phyloP scores from a whole-genome alignment of 2,113 vertebrate genomes.

The Burhinus oedicnemus region DNA sequence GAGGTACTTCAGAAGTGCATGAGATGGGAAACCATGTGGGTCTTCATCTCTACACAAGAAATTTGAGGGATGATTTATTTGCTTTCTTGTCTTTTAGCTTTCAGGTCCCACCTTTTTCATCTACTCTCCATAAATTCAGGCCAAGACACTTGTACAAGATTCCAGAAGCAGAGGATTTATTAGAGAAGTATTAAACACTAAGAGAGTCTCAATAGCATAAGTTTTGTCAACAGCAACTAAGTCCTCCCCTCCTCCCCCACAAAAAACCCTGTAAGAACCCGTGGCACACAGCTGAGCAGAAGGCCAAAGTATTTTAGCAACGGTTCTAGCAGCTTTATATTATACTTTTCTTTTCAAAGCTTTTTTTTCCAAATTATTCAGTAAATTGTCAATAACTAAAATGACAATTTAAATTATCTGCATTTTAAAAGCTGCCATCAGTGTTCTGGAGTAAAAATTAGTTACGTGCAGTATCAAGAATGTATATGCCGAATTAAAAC shows the following conservation, averaged over 20 bases:
- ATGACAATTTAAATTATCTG: background rate
- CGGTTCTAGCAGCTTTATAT: background rate
- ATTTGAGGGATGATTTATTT: background rate
- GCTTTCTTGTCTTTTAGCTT: background rate
- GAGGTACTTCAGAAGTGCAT: background rate
- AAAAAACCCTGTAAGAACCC: background rate
- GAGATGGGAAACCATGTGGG: background rate
- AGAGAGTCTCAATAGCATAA: background rate
- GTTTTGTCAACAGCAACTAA: background rate
- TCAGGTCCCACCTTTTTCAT: background rate
- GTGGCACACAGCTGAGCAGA: background rate
- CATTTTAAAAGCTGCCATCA: background rate
- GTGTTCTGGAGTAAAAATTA: background rate
- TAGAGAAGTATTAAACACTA: background rate
- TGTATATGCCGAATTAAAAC: background rate
- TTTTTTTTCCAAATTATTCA: background rate
- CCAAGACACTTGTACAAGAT: background rate
- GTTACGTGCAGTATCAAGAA: background rate
- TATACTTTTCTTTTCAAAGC: background rate
- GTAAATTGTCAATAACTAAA: background rate
- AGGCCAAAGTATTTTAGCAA: background rate
- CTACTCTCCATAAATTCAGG: background rate
- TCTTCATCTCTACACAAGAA: background rate
- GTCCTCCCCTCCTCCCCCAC: rapidly evolving
- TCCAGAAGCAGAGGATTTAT: background rate